Conservation (phyloP, 2,797 vertebrate species). For the Naso thynnoides region DNA sequence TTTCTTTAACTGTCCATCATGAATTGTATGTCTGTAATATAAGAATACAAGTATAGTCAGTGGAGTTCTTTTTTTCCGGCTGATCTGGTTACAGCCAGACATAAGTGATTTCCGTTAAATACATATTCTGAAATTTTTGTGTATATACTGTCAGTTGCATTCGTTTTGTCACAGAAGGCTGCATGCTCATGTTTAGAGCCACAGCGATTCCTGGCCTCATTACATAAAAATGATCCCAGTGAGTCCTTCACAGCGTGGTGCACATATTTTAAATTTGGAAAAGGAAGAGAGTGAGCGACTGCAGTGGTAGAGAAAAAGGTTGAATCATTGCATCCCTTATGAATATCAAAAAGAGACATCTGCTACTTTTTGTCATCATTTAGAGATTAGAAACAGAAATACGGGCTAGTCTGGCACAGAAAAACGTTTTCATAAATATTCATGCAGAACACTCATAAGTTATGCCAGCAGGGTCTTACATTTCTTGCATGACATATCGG, state of each 20-base stretch:
- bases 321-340: neutral
- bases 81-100: neutral
- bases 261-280: neutral
- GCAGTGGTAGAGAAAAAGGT: neutral
- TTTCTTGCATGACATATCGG: neutral
- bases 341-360: slow-evolving; percentile 8
- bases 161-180: neutral
- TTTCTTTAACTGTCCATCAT: neutral
- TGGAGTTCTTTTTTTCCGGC: neutral
- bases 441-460: slow-evolving; percentile 11
- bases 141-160: neutral
- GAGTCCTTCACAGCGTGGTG: neutral
- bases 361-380: neutral
- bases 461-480: neutral
- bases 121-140: neutral
- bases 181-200: neutral
- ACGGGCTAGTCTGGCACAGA: neutral
- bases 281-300: neutral
- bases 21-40: no score
- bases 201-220: neutral
- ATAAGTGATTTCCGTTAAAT: neutral
- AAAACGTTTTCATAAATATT: slow-evolving; percentile 11
- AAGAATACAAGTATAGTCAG: neutral
- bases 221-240: neutral
- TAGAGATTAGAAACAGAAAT: neutral